Base-by-base conservation (phyloP, 1,140 invertebrate species). In the Polypedilum vanderplanki region DNA sequence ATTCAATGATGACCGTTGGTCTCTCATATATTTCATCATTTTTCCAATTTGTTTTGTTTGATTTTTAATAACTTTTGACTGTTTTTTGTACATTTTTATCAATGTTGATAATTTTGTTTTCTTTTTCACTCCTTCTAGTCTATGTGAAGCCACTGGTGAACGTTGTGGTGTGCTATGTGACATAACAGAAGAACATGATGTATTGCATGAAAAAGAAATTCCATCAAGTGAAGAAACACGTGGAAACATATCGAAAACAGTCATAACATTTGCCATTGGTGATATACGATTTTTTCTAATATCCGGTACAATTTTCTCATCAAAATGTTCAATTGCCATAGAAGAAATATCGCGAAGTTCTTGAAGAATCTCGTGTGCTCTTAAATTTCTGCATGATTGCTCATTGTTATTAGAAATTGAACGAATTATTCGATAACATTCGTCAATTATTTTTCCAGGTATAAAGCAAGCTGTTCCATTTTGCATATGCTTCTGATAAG, bases 321-420 rank as follows among this genome's bases (percentile, higher is more conserved):
- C 95, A 84, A 98, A 98, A 83, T 97, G 93, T 80, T 98, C 95
- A 86, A 97, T 97, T 0, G 95, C 95, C 95, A 97, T 97, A 33
- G 94, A 96, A 12, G 93, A 96, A 75, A 97, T 94, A 79, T 97
- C 95, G 1, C 94, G 83, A 1, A 97, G 79, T 80, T 96, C 95
- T 81, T 95, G 93, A 0, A 97, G 83, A 1, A 96, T 88, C 81
- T 96, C 94, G 80, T 95, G 92, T 0, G 93, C 88, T 17, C 91
- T 84, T 0, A 93, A 70, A 7, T 18, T 70, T 20, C 17, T 70
- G 8, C 9, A 10, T 9, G 2, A 90, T 3, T 90, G 89, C 7
- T 87, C 88, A 75, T 87, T 86, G 9, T 87, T 87, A 15, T 85
- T 85, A 77, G 90, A 87, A 41, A 96, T 86, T 20, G 90, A 83